Evolutionary conservation across 2,797 vertebrate species (phyloP).

Genomic region (Allochrocebus solatus): DNA sequence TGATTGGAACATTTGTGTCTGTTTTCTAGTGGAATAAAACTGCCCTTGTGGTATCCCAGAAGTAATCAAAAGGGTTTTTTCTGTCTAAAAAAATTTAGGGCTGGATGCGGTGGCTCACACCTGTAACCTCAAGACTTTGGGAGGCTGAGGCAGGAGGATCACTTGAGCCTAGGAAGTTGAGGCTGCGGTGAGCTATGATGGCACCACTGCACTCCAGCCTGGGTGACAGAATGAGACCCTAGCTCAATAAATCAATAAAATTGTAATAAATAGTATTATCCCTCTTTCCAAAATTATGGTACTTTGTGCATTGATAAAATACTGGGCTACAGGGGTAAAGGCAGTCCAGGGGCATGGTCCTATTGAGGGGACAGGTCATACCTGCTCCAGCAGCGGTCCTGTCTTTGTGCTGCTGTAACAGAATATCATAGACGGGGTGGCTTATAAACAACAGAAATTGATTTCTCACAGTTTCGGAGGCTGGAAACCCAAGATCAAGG

Average conservation of each 20-base stretch:
- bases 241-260: no score
- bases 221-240: no score
- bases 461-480: background rate
- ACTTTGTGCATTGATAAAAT: background rate
- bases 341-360: background rate
- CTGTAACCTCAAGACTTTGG: background rate
- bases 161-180: background rate
- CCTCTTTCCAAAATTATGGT: background rate
- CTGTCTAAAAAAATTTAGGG: background rate
- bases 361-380: background rate
- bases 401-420: background rate
- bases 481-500: background rate
- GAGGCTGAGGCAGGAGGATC: background rate
- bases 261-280: background rate
- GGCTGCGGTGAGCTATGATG: no score
- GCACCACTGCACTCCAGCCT: no score
- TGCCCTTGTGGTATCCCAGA: background rate
- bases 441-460: background rate
- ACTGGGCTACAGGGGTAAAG: background rate
- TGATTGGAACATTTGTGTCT: background rate
- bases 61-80: background rate
- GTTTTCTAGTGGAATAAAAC: constrained; percentile 24
- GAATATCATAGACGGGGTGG: background rate
- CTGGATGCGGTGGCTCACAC: background rate
- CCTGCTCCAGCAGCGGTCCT: background rate